phyloP scores from a whole-genome alignment of 2,797 vertebrate species.

The Hephaestus fuliginosus region DNA sequence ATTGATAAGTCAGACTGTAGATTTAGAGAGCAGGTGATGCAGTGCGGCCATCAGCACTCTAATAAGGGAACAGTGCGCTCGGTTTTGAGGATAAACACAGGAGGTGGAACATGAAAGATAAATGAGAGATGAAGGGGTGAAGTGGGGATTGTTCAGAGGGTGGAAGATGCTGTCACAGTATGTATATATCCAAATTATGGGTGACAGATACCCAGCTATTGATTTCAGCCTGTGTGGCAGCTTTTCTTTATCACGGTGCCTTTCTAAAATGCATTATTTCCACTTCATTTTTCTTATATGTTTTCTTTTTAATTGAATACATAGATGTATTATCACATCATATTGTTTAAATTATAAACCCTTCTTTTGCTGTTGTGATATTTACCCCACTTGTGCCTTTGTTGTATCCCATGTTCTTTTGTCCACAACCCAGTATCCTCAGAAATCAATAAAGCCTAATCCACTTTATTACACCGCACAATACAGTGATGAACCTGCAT shows the following conservation, averaged over 20 bases:
- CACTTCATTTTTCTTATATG: too few relatives aligned
- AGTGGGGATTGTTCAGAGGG: constrained; percentile 20
- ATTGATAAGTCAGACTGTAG: constrained; percentile 10
- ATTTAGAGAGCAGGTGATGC: constrained; percentile 12
- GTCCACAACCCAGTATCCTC: neutral
- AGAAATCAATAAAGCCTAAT: constrained; percentile 19
- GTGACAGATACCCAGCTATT: constrained; percentile 22
- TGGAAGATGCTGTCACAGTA: constrained; percentile 23
- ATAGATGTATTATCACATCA: neutral
- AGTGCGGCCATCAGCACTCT: constrained; percentile 8
- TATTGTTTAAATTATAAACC: neutral
- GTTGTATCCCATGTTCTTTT: neutral
- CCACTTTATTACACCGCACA: neutral
- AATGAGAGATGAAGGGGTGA: constrained; percentile 48
- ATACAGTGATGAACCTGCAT: neutral
- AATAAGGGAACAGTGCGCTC: constrained; percentile 36
- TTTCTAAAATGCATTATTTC: neutral
- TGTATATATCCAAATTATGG: constrained; percentile 23
- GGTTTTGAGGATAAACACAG: constrained; percentile 43
- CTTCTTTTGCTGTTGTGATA: neutral
- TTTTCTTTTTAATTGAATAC: neutral
- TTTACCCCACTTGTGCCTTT: neutral
- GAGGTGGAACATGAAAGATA: constrained; percentile 53
- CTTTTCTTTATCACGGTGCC: neutral
- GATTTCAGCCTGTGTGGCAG: constrained; percentile 4